Conservation (phyloP, 2,113 vertebrate species). For the Cacatua alba region DNA sequence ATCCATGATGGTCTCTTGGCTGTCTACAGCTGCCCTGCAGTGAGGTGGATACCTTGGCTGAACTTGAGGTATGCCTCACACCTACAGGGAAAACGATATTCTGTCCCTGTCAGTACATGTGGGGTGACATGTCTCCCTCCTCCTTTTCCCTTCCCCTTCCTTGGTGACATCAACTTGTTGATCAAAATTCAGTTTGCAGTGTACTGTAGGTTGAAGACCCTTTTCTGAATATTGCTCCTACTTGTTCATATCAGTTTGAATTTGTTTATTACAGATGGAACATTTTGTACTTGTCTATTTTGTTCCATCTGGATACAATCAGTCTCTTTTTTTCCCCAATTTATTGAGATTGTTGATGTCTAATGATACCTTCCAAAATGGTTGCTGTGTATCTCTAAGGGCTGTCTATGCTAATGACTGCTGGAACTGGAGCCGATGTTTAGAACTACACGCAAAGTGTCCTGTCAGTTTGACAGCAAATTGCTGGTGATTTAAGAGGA, state of each 20-base stretch:
- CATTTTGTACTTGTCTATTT: background rate
- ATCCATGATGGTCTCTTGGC: background rate
- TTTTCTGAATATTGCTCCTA: background rate
- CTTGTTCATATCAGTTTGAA: background rate
- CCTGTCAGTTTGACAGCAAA: background rate
- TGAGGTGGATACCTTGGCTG: background rate
- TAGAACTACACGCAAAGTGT: background rate
- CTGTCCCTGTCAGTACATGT: background rate
- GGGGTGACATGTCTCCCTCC: background rate
- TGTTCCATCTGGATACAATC: background rate
- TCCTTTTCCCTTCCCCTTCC: background rate
- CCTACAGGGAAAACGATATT: background rate
- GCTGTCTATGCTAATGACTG: background rate
- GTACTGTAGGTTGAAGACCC: background rate
- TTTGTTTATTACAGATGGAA: background rate
- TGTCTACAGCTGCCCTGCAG: background rate
- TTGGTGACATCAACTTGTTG: background rate
- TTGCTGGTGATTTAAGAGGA: background rate
- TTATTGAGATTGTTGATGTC: background rate
- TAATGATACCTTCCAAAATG: background rate
- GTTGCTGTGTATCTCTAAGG: background rate
- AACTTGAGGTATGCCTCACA: background rate
- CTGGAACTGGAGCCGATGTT: background rate
- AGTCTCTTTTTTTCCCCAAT: accelerated
- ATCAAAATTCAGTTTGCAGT: background rate